phyloP scores from a whole-genome alignment of 2,888 invertebrate genomes.

The Acronicta leporina region DNA sequence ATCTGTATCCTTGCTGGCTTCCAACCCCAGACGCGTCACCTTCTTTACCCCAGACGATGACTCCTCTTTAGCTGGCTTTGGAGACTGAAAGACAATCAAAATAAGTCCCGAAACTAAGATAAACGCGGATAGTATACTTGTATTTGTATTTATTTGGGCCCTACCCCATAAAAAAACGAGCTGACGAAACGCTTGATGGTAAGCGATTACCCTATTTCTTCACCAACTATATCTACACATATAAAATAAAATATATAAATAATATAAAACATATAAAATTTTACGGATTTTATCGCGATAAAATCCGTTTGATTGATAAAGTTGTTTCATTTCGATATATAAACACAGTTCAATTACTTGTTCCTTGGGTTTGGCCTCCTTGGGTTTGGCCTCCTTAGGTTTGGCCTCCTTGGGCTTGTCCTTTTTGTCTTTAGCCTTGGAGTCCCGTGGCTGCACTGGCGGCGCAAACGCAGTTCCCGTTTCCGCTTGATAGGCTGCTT shows the following conservation, averaged over 20 bases:
- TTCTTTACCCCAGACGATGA: slow-evolving; percentile 92
- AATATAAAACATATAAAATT: too few relatives aligned
- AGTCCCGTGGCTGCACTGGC: slow-evolving; percentile 68
- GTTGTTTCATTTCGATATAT: too few relatives aligned
- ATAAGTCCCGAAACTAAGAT: background rate
- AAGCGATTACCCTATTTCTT: too few relatives aligned
- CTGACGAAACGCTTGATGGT: too few relatives aligned
- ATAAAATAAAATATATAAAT: too few relatives aligned
- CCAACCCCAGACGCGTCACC: slow-evolving; percentile 97
- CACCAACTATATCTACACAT: too few relatives aligned
- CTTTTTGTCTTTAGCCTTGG: slow-evolving; percentile 73
- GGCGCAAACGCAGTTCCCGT: slow-evolving; percentile 87
- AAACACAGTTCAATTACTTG: slow-evolving; percentile 56
- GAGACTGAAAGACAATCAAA: slow-evolving; percentile 66
- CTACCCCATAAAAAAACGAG: too few relatives aligned
- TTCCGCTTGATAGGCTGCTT: slow-evolving; percentile 89
- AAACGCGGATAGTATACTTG: too few relatives aligned
- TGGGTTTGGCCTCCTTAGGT: slow-evolving; percentile 65
- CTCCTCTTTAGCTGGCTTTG: slow-evolving; percentile 84
- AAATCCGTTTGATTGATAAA: too few relatives aligned
- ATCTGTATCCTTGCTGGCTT: slow-evolving; percentile 97
- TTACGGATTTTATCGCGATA: too few relatives aligned
- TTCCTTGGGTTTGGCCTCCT: slow-evolving; percentile 67
- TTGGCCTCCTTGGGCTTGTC: slow-evolving; percentile 64
- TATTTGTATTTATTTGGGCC: too few relatives aligned